These are phyloP conservation scores for Brachylomia viminalis DNA, from an alignment of 2,888 invertebrate species.

Conservation along the genomic window DNA sequence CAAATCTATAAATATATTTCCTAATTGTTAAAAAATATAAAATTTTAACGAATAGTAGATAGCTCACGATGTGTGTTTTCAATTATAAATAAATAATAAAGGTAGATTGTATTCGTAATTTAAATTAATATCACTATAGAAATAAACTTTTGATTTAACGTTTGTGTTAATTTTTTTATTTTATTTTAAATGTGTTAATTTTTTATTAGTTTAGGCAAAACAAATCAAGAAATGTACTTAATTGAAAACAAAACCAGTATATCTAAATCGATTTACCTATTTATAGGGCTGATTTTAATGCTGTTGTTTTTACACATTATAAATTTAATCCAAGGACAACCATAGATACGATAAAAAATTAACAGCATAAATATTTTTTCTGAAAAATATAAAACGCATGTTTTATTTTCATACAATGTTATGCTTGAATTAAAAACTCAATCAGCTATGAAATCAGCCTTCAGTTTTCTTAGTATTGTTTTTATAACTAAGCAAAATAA, in stretches of 20 bases:
- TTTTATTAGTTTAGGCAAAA: background rate
- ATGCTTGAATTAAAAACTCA: background rate
- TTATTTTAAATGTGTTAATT: constrained; percentile 35
- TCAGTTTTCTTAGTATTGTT: background rate
- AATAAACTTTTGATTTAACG: constrained; percentile 46
- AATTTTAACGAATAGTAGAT: constrained; percentile 66
- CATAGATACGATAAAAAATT: background rate
- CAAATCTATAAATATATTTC: constrained; percentile 31
- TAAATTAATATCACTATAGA: constrained; percentile 55
- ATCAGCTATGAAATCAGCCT: constrained; percentile 4
- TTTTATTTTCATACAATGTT: background rate
- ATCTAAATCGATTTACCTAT: background rate
- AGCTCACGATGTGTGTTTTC: constrained; percentile 66
- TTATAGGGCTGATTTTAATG: constrained; percentile 27
- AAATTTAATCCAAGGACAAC: background rate
- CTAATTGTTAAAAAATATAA: constrained; percentile 67
- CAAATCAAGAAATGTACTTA: background rate
- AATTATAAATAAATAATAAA: constrained; percentile 65
- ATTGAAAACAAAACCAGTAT: background rate
- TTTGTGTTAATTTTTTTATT: constrained; percentile 50
- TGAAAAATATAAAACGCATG: background rate
- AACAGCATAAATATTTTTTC: background rate
- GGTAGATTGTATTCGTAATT: constrained; percentile 61
- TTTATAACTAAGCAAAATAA: background rate
- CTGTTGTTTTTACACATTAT: background rate